phyloP scores from a whole-genome alignment of 2,113 vertebrate genomes.

The Brienomyrus brachyistius region DNA sequence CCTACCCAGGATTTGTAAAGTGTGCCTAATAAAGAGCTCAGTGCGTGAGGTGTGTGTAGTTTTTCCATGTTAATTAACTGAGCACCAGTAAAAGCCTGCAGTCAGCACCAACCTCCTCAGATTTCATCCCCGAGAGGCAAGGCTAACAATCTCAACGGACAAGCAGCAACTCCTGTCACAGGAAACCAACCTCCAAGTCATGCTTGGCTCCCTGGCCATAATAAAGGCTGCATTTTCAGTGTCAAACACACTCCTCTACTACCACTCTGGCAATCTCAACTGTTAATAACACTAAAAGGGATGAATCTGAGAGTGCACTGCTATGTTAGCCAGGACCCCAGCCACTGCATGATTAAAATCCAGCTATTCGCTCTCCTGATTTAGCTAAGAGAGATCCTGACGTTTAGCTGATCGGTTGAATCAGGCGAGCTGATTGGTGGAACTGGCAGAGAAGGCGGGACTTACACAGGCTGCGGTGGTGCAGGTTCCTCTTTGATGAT shows the following conservation, averaged over 20 bases:
- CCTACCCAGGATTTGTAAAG: not conserved
- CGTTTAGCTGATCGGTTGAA: not conserved
- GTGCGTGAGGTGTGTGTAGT: not conserved
- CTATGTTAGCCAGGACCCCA: not conserved
- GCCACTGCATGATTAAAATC: not conserved
- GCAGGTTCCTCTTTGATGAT: conserved; percentile 74
- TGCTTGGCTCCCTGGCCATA: not conserved
- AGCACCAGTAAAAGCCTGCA: not conserved
- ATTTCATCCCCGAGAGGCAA: not conserved
- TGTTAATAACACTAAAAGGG: not conserved
- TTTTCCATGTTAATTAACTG: not conserved
- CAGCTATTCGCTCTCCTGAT: not conserved
- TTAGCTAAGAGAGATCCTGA: not conserved
- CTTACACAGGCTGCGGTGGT: conserved; percentile 60
- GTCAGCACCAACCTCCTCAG: not conserved
- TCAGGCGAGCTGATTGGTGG: not conserved
- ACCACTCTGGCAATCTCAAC: not conserved
- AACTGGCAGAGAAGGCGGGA: conserved; percentile 10
- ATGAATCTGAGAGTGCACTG: not conserved
- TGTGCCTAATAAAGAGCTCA: not conserved
- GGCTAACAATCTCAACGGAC: not conserved
- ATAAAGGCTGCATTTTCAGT: not conserved
- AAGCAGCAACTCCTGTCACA: not conserved
- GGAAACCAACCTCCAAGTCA: not conserved
- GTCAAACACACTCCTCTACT: not conserved